Evolutionary conservation across 2,888 invertebrate genomes (phyloP).

Genomic region (Eupithecia pulchellata): DNA sequence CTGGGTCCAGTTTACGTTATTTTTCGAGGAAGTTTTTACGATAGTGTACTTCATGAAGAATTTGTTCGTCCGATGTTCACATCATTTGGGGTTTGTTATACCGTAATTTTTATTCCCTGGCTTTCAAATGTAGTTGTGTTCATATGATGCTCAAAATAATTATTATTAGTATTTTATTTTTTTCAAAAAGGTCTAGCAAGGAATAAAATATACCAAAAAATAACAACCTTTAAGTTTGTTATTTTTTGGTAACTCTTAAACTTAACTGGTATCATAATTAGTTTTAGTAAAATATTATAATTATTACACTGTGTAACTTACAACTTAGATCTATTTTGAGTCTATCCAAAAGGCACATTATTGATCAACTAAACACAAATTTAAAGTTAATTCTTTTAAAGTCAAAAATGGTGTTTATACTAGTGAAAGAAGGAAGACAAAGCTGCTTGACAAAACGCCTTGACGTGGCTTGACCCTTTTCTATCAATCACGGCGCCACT

Average conservation of each 20-base stretch:
- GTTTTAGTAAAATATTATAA: no score
- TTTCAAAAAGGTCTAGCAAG: background rate
- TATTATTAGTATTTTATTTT: background rate
- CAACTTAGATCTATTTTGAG: no score
- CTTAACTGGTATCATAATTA: no score
- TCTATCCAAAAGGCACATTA: no score
- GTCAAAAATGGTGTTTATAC: background rate
- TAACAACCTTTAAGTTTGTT: no score
- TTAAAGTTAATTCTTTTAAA: background rate
- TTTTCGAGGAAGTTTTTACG: conserved; percentile 32
- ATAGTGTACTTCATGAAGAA: conserved; percentile 32
- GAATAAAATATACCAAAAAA: no score
- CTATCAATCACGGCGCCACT: background rate
- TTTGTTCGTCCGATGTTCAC: conserved; percentile 15
- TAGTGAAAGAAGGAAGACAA: background rate
- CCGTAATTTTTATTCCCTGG: conserved; percentile 21
- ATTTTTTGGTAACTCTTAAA: no score
- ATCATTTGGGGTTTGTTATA: conserved; percentile 21
- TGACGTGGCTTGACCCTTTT: conserved; percentile 8
- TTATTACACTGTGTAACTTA: no score
- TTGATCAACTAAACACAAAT: background rate
- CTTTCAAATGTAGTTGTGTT: background rate
- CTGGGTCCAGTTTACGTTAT: conserved; percentile 34
- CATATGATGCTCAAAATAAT: background rate
- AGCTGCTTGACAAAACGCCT: background rate